Base-by-base conservation (phyloP, 2,888 invertebrate species). In the Stenolophus ochropezus region DNA sequence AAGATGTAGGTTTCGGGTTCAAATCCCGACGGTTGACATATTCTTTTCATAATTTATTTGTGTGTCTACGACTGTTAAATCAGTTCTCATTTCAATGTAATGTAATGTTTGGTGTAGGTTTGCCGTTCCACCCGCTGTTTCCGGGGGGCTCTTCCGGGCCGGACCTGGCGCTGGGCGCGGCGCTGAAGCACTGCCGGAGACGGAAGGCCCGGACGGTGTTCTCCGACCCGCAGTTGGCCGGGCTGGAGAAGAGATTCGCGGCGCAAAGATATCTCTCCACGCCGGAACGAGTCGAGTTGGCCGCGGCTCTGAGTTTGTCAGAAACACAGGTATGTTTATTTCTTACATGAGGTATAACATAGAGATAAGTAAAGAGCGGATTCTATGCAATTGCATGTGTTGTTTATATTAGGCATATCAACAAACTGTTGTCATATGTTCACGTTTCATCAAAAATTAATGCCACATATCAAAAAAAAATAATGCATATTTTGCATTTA, bases 201-300 rank as follows among this genome's bases (percentile, higher is more conserved):
- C 91, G 99, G 86, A 99, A 99, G 91, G 99, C 99, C 0, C 91
- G 99, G 83, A 99, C 99, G 0, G 99, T 94, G 0, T 96, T 96
- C 89, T 95, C 95, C 71, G 95, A 95, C 86, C 95, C 95, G 4
- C 95, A 96, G 86, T 88, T 96, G 88, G 92, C 92, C 82, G 91
- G 98, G 65, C 90, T 98, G 84, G 98, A 98, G 88, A 98, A 98
- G 86, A 92, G 98, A 69, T 98, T 98, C 89, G 98, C 98, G 86
- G 94, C 96, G 0, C 98, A 98, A 88, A 92, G 98, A 82, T 98
- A 98, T 90, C 92, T 98, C 1, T 98, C 97, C 16, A 98, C 98
- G 0, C 98, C 98, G 0, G 98, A 98, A 89, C 91, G 98, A 4
- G 97, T 98, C 8, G 98, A 98, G 88, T 91, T 98, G 81, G 98